Percentiles rank a stretch among this genome's conserved stretches.
Evolutionary conservation across 2,888 invertebrate species (phyloP).

Genomic region (Apamea monoglypha): DNA sequence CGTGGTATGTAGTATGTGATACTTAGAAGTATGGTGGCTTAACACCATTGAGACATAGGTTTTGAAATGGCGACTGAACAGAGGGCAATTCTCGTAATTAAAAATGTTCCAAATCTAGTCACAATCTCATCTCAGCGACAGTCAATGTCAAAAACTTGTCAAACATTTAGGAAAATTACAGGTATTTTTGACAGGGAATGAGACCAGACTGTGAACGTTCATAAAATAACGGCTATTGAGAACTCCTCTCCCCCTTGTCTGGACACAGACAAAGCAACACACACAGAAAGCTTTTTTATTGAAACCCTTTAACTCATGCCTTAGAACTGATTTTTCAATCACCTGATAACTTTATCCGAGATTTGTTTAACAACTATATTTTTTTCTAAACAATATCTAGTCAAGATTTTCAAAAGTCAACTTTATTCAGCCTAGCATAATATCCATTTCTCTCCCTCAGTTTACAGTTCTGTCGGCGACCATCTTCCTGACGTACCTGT

Average conservation of each 20-base stretch:
- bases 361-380: not conserved
- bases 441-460: conserved; percentile 61
- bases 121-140: no score
- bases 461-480: conserved; percentile 72
- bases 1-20: conserved; percentile 70
- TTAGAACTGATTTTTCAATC: not conserved
- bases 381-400: not conserved
- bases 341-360: not conserved
- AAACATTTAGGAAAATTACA: no score
- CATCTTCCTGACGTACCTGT: conserved; percentile 74
- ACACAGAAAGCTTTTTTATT: conserved; percentile 1
- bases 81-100: no score
- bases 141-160: no score
- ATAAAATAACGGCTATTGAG: no score
- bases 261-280: conserved; percentile 65
- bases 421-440: not conserved
- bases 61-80: conserved; percentile 70
- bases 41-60: not conserved
- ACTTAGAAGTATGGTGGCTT: not conserved
- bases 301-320: not conserved
- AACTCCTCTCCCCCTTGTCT: no score
- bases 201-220: no score
- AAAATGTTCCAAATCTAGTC: no score
- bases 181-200: no score
- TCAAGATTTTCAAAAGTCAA: not conserved